These are phyloP conservation scores for Theristicus caerulescens DNA, from an alignment of 2,113 vertebrate genomes.

Conservation along the genomic window DNA sequence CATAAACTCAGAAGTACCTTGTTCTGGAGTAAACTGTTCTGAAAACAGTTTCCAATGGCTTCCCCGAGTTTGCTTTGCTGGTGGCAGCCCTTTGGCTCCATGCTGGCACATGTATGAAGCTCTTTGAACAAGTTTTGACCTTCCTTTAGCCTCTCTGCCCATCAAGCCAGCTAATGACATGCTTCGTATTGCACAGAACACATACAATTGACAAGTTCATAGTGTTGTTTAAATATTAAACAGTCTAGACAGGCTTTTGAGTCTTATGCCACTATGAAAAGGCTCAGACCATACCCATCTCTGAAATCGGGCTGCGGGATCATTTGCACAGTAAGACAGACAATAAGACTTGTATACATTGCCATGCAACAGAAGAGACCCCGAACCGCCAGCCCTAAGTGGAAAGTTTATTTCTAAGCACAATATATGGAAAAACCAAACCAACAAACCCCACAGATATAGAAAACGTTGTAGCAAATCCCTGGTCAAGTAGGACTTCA, in stretches of 20 bases:
- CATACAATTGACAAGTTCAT: slow-evolving; percentile 67
- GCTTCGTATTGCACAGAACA: slow-evolving; percentile 66
- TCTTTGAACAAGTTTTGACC: slow-evolving; percentile 53
- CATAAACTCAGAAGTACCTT: slow-evolving; percentile 44
- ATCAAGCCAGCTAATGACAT: slow-evolving; percentile 62
- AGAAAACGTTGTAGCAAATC: slow-evolving; percentile 71
- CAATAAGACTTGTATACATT: slow-evolving; percentile 65
- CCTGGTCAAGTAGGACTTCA: slow-evolving; percentile 68
- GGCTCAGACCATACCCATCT: slow-evolving; percentile 54
- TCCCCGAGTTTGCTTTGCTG: slow-evolving; percentile 35
- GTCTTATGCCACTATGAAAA: not conserved
- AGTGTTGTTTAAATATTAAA: slow-evolving; percentile 70
- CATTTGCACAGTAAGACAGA: slow-evolving; percentile 66
- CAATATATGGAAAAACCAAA: slow-evolving; percentile 70
- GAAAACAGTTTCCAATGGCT: slow-evolving; percentile 42
- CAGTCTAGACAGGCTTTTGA: slow-evolving; percentile 62
- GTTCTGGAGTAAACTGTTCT: slow-evolving; percentile 23
- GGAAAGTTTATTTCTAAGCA: slow-evolving; percentile 70
- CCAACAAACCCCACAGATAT: slow-evolving; percentile 67
- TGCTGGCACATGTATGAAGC: slow-evolving; percentile 37
- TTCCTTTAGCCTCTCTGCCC: slow-evolving; percentile 55
- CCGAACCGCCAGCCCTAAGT: slow-evolving; percentile 63
- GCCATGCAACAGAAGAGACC: slow-evolving; percentile 68
- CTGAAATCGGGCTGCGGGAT: slow-evolving; percentile 55
- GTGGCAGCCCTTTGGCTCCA: slow-evolving; percentile 53